Evolutionary conservation across 2,888 invertebrate genomes (phyloP).

Genomic region (Oscheius sp.): DNA sequence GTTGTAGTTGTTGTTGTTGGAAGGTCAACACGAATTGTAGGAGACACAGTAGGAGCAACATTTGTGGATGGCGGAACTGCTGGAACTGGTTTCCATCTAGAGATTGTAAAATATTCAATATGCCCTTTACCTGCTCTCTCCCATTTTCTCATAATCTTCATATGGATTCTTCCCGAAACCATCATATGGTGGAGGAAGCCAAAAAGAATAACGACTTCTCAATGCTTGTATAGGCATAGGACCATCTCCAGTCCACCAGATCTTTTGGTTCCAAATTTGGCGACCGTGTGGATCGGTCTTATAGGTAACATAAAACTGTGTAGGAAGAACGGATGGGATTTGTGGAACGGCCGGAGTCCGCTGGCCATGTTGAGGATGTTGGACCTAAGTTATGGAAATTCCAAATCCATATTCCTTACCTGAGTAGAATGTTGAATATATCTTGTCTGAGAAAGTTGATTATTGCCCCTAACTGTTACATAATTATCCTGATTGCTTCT

Average conservation of each 20-base stretch:
- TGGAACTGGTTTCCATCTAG: background rate
- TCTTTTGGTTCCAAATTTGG: constrained; percentile 18
- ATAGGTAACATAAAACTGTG: constrained; percentile 24
- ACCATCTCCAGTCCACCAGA: constrained; percentile 23
- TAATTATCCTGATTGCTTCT: too few relatives aligned
- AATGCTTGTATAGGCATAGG: constrained; percentile 18
- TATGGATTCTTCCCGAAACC: constrained; percentile 28
- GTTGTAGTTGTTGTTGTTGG: constrained; percentile 8
- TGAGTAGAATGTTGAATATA: background rate
- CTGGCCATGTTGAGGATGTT: too few relatives aligned
- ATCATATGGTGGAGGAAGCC: constrained; percentile 20
- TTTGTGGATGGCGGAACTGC: background rate
- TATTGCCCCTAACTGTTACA: background rate
- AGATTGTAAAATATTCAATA: background rate
- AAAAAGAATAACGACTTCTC: constrained; percentile 19
- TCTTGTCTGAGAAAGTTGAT: background rate
- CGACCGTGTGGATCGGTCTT: constrained; percentile 17
- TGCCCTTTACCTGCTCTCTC: background rate
- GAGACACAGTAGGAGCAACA: background rate
- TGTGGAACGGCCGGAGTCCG: too few relatives aligned
- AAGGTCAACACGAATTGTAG: background rate
- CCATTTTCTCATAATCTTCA: background rate
- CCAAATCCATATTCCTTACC: background rate
- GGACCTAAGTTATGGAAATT: too few relatives aligned
- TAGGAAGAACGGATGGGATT: background rate